Base-by-base conservation (phyloP, 2,888 invertebrate species). In the Autographa gamma region DNA sequence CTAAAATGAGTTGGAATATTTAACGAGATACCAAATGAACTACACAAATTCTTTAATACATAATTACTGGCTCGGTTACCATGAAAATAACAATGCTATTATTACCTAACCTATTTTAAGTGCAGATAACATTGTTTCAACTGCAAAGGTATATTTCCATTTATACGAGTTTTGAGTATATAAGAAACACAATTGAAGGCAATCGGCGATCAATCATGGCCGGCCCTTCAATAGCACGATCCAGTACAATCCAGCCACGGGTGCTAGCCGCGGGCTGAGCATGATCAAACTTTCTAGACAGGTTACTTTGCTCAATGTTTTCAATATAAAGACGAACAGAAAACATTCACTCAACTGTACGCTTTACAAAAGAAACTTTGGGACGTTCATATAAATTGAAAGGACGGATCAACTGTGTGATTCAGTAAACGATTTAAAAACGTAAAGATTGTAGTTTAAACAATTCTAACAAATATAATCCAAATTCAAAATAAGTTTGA, bases 211-310 rank as follows among this genome's bases (percentile, higher is more conserved):
- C 77, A 65, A 77, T 77, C 77, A 77, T 71, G 41, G 6, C 52
- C 31, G 31, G 59, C 77, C 76, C 76, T 60, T 80, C 76, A 66
- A 80, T 76, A 76, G 65, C 70, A 65, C 76, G 60, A 60, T 71
- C 66, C 43, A 61, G 61, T n/a, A n/a, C n/a, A n/a, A n/a, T n/a
- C n/a, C n/a, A n/a, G n/a, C n/a, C n/a, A n/a, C n/a, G n/a, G n/a
- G n/a, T 63, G 61, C 62, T 43, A 61, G 65, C 61, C 60, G 62
- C 61, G 72, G 54, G 54, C 54, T 56, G 48, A 48, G 77, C 72
- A 80, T 77, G 73, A 77, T 80, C 63, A 71, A 80, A 77, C 77
- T 77, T 77, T 80, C 72, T 80, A 77, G 77, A 77, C 81, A 80
- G 77, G 54, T 56, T 77, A 19, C 56, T 77, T 80, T 66, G 48